Conservation (phyloP, 2,797 vertebrate species). For the Dallia pectoralis region DNA sequence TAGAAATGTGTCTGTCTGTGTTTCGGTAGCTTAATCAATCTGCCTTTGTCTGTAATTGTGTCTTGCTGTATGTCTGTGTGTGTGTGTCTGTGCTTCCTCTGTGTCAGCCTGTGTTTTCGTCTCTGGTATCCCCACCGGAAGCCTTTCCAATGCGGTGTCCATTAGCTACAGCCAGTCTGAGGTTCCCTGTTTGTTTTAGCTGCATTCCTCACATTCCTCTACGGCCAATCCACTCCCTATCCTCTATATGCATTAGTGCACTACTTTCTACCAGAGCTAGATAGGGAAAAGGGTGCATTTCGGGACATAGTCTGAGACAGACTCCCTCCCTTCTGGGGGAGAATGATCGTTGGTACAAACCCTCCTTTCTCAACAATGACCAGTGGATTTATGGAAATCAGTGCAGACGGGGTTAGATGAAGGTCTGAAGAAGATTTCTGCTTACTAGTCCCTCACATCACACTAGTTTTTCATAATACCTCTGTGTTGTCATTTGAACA, state of each 20-base stretch:
- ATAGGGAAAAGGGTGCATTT: not conserved
- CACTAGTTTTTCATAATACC: not conserved
- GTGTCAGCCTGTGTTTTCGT: not conserved
- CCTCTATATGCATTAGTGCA: not conserved
- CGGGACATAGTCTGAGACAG: constrained; percentile 36
- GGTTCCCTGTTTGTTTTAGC: constrained; percentile 75
- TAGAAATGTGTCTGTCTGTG: not conserved
- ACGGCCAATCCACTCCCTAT: constrained; percentile 14
- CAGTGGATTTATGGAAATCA: constrained; percentile 1
- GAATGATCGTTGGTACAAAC: constrained; percentile 43
- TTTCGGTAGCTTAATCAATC: not conserved
- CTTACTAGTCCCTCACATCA: not conserved
- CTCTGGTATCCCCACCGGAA: constrained; percentile 34
- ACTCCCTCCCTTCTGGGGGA: constrained; percentile 43
- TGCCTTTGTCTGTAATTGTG: constrained; percentile 5
- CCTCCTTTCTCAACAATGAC: constrained; percentile 20
- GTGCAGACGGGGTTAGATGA: not conserved
- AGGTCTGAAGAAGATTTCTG: not conserved
- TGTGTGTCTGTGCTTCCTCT: not conserved
- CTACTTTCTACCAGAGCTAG: not conserved
- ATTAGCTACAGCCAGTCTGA: constrained; percentile 65
- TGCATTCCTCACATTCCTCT: constrained; percentile 77
- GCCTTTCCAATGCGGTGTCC: constrained; percentile 63
- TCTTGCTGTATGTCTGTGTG: not conserved
- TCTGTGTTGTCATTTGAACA: not conserved